These are phyloP conservation scores for Julus scandinavius DNA, from an alignment of 2,888 invertebrate species.

Conservation along the genomic window DNA sequence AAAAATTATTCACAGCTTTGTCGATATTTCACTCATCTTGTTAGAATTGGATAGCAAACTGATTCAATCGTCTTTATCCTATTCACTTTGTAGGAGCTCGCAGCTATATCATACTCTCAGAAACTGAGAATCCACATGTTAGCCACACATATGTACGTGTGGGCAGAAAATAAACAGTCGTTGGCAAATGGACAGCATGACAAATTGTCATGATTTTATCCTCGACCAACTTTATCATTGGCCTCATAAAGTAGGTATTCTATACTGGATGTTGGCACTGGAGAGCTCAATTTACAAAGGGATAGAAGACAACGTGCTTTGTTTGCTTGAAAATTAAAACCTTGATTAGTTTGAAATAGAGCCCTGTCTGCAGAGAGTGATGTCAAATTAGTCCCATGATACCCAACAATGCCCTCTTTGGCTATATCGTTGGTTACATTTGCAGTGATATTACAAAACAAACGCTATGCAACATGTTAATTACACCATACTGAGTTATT, in stretches of 20 bases:
- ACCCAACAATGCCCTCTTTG: no score
- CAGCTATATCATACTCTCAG: neutral
- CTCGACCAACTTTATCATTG: slow-evolving; percentile 18
- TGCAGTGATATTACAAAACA: no score
- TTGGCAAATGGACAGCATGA: slow-evolving; percentile 33
- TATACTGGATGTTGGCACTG: neutral
- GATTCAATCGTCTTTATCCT: slow-evolving; percentile 26
- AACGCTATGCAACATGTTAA: no score
- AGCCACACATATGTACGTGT: neutral
- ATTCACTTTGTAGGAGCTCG: neutral
- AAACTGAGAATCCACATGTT: neutral
- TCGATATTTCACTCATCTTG: slow-evolving; percentile 26
- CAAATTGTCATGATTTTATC: slow-evolving; percentile 33
- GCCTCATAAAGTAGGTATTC: neutral
- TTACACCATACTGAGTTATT: no score
- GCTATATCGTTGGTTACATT: no score
- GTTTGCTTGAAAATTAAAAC: slow-evolving; percentile 2
- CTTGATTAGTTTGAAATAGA: slow-evolving; percentile 1
- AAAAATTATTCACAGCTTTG: slow-evolving; percentile 33
- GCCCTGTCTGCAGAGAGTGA: neutral
- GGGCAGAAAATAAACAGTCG: slow-evolving; percentile 15
- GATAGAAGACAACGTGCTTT: neutral
- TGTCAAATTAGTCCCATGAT: neutral
- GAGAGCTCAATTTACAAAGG: slow-evolving; percentile 8
- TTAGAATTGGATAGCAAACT: slow-evolving; percentile 33